A percentile compares a stretch with the other conserved stretches of the same genome.
Evolutionary conservation across 2,888 invertebrate species (phyloP).

Genomic region (Tetragonisca angustula): DNA sequence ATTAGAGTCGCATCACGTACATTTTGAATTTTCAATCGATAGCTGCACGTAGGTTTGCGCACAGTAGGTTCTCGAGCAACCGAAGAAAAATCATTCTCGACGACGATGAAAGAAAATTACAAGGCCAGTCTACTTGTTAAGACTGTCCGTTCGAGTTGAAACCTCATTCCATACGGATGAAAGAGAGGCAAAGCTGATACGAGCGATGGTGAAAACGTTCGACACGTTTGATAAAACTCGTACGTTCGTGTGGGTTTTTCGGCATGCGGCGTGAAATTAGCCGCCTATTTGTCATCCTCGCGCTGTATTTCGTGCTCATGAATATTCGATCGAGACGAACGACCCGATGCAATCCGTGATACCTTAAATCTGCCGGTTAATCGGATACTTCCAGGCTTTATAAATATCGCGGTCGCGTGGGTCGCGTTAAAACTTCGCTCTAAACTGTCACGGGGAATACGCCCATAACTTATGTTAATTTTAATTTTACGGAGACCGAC

Average conservation of each 20-base stretch:
- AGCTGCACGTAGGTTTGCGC: too few species aligned
- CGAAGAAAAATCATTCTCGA: too few species aligned
- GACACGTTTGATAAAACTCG: not conserved
- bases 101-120: not conserved
- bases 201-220: conserved; percentile 5
- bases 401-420: conserved; percentile 53
- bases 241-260: conserved; percentile 44
- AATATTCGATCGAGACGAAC: conserved; percentile 62
- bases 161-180: not conserved
- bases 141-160: not conserved
- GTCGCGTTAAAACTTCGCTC: conserved; percentile 28
- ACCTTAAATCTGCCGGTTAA: conserved; percentile 43
- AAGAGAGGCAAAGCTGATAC: not conserved
- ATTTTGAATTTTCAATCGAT: too few species aligned
- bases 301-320: conserved; percentile 59
- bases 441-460: conserved; percentile 23
- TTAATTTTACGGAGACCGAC: conserved; percentile 1
- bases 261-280: conserved; percentile 63
- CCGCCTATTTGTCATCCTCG: conserved; percentile 62
- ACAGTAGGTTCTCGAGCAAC: too few species aligned
- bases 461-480: conserved; percentile 26
- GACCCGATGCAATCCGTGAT: conserved; percentile 8
- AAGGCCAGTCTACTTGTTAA: not conserved
- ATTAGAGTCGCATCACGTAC: too few species aligned
- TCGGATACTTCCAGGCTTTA: conserved; percentile 32